phyloP scores from a whole-genome alignment of 1,140 invertebrate genomes.

The Caenorhabditis tropicalis region DNA sequence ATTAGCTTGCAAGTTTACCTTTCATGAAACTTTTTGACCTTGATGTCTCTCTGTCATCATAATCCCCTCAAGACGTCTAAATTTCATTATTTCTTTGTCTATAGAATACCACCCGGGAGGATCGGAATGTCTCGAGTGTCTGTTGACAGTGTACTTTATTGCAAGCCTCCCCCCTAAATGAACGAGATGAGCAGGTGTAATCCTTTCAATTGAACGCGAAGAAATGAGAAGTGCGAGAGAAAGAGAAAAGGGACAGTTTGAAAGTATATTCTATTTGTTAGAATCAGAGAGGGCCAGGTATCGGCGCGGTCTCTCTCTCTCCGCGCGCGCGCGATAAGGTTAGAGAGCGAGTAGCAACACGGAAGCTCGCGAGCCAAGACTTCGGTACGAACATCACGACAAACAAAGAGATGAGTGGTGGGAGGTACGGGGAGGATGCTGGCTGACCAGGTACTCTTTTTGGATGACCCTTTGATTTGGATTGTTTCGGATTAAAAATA shows the following conservation, averaged over 20 bases:
- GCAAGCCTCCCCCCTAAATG: too few species aligned
- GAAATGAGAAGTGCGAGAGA: too few species aligned
- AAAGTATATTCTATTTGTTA: slow-evolving; percentile 7
- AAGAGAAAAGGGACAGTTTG: neutral
- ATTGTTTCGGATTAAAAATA: too few species aligned
- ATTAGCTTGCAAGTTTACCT: too few species aligned
- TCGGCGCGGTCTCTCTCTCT: neutral
- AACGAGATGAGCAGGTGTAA: slow-evolving; percentile 18
- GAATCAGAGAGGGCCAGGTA: neutral
- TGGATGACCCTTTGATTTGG: neutral
- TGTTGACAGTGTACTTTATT: slow-evolving; percentile 30
- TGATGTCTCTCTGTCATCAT: too few species aligned
- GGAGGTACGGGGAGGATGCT: neutral
- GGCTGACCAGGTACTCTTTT: neutral
- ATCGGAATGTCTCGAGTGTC: slow-evolving; percentile 7
- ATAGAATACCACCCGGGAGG: too few species aligned
- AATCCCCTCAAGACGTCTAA: too few species aligned
- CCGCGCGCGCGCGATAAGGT: neutral
- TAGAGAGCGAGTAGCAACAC: neutral
- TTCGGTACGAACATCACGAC: slow-evolving; percentile 33
- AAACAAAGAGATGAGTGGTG: slow-evolving; percentile 48
- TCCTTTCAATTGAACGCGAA: slow-evolving; percentile 12
- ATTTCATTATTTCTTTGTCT: too few species aligned
- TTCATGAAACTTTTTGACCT: too few species aligned
- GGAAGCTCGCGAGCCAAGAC: neutral